Evolutionary conservation across 64 coral and sea anemone species (phyloP).

Genomic region (Exaiptasia diaphana): DNA sequence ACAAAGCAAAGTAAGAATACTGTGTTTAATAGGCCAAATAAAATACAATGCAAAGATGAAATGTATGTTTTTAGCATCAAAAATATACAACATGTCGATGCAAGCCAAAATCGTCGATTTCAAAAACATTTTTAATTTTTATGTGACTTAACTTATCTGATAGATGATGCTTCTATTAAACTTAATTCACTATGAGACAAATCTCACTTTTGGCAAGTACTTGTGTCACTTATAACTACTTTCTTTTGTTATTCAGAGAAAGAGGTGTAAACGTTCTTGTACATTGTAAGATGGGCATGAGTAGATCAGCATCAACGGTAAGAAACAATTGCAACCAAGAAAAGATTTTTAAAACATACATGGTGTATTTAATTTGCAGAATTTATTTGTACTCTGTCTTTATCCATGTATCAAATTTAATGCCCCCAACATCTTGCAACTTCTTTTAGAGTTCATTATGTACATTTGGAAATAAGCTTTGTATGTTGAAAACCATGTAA

Average conservation of each 20-base stretch:
- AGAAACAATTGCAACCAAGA: background rate
- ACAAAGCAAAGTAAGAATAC: constrained; percentile 70
- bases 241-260: constrained; percentile 52
- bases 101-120: too few species aligned
- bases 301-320: constrained; percentile 95
- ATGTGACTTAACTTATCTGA: too few species aligned
- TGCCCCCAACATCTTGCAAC: too few species aligned
- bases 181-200: too few species aligned
- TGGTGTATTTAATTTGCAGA: background rate
- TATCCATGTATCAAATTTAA: too few species aligned
- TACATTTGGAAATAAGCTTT: too few species aligned
- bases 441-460: too few species aligned
- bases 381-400: background rate
- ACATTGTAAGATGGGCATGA: constrained; percentile 88
- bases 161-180: too few species aligned
- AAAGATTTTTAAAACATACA: background rate
- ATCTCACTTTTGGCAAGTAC: too few species aligned
- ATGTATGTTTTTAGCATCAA: background rate
- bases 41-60: background rate
- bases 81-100: too few species aligned
- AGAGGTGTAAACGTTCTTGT: constrained; percentile 81
- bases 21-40: background rate
- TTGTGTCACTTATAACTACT: too few species aligned
- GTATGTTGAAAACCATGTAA: background rate
- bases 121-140: too few species aligned